These are phyloP conservation scores for Troides helena DNA, from an alignment of 2,888 invertebrate species.

Conservation along the genomic window DNA sequence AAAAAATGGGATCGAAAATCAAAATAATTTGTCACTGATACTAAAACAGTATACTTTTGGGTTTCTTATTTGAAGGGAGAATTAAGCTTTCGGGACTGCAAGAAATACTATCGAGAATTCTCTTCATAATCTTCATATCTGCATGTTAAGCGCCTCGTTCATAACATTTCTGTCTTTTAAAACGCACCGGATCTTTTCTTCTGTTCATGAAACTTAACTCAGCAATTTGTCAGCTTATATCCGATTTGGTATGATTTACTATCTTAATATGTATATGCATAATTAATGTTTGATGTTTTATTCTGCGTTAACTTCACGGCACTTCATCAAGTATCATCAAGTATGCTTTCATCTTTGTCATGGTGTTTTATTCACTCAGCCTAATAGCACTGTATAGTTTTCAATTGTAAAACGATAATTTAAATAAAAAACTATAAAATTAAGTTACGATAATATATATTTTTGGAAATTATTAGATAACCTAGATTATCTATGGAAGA, in stretches of 20 bases:
- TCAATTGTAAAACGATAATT: conserved; percentile 5
- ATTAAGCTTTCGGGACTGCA: conserved; percentile 7
- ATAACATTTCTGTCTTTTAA: conserved; percentile 7
- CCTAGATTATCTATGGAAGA: background rate
- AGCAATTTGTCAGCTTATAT: too few relatives aligned
- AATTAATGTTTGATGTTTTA: conserved; percentile 11
- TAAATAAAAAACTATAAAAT: conserved; percentile 6
- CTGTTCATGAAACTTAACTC: too few relatives aligned
- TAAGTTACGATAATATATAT: background rate
- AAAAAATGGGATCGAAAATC: too few relatives aligned
- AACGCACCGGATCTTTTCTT: conserved; percentile 12
- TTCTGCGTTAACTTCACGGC: conserved; percentile 11
- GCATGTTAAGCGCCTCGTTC: conserved; percentile 15
- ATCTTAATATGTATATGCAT: conserved; percentile 6
- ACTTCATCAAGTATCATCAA: conserved; percentile 18
- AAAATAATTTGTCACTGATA: background rate
- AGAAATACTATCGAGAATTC: conserved; percentile 10
- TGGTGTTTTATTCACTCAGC: conserved; percentile 16
- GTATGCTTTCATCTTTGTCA: conserved; percentile 21
- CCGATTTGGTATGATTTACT: conserved; percentile 1
- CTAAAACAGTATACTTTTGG: background rate
- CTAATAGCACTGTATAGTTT: conserved; percentile 13
- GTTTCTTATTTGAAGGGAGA: conserved; percentile 24
- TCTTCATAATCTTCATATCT: background rate
- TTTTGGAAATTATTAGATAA: background rate